A percentile compares a stretch with the other conserved stretches of the same genome.
Evolutionary conservation across 2,888 invertebrate genomes (phyloP).

Genomic region (Andricus quercusramuli): DNA sequence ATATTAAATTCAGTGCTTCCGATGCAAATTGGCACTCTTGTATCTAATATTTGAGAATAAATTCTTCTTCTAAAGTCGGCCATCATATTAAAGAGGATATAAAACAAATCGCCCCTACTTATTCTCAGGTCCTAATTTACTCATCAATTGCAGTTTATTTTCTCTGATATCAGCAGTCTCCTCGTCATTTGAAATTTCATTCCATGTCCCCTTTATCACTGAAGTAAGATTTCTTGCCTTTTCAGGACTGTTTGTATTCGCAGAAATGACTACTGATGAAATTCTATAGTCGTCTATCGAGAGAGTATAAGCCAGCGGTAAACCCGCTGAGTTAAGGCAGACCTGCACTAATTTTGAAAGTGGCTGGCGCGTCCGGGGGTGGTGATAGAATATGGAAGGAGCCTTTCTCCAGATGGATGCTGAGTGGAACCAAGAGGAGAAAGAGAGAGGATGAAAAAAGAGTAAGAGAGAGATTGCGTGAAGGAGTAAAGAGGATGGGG

Average conservation of each 20-base stretch:
- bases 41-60: slow-evolving; percentile 16
- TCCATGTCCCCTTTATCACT: slow-evolving; percentile 1
- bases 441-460: slow-evolving; percentile 39
- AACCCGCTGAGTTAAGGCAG: slow-evolving; percentile 61
- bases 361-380: slow-evolving; percentile 58
- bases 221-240: background rate
- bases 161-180: background rate
- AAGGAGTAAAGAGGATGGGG: background rate
- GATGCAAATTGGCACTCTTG: background rate
- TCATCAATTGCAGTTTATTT: background rate
- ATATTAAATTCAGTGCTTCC: background rate
- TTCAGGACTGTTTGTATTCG: slow-evolving; percentile 27
- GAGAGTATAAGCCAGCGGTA: slow-evolving; percentile 24
- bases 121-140: background rate
- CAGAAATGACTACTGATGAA: slow-evolving; percentile 34
- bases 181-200: background rate
- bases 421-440: slow-evolving; percentile 42
- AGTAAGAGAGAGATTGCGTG: slow-evolving; percentile 22
- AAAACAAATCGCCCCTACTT: background rate
- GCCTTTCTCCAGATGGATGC: slow-evolving; percentile 52
- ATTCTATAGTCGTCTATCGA: slow-evolving; percentile 24
- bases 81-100: background rate
- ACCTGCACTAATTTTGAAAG: slow-evolving; percentile 71
- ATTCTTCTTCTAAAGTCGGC: background rate
- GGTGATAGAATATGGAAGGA: slow-evolving; percentile 62